Evolutionary conservation across 1,140 invertebrate genomes (phyloP), one percentile per base, ranked within the genome.

Genomic region (Scaptomyza montana): DNA sequence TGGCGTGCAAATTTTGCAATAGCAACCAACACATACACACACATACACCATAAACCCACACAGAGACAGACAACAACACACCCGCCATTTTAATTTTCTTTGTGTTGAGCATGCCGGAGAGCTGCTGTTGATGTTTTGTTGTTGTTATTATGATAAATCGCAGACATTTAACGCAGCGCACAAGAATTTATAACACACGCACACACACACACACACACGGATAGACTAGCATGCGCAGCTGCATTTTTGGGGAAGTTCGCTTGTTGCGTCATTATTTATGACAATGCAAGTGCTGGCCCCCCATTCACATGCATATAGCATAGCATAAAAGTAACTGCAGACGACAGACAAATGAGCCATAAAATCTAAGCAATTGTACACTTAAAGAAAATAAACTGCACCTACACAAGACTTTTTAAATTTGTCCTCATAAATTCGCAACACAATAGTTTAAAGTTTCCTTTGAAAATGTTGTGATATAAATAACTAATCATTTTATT

Each of bases 61-160:
- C 25, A 9, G 21, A 33, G 21, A 33, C 56, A 53, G 21, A 10
- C 13, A 7, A 7, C 41, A n/a, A 61, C 41, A 62, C 66, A 57
- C 39, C 45, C 57, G 66, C 71, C 56, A 69, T 69, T 74, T 74
- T 70, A 74, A 74, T 74, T 74, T 74, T 72, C 62, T 76, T 76
- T 72, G 68, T 72, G 49, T 56, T 8, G 33, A 43, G 61, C 66
- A 53, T 33, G 36, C 36, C 9, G 13, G 70, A 73, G 56, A 63
- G 65, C 71, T 69, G 56, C 56, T 57, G 65, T 74, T 74, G 66
- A 69, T 63, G 53, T 63, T 74, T 61, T 74, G 64, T 69, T 76
- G 61, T 63, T 71, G 68, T 76, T 76, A 76, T 76, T 76, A 76
- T 76, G 74, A 76, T 73, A 76, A 76, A 76, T 76, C 74, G 69